Evolutionary conservation across 2,797 vertebrate genomes (phyloP).

Genomic region (Pangasius macronema): DNA sequence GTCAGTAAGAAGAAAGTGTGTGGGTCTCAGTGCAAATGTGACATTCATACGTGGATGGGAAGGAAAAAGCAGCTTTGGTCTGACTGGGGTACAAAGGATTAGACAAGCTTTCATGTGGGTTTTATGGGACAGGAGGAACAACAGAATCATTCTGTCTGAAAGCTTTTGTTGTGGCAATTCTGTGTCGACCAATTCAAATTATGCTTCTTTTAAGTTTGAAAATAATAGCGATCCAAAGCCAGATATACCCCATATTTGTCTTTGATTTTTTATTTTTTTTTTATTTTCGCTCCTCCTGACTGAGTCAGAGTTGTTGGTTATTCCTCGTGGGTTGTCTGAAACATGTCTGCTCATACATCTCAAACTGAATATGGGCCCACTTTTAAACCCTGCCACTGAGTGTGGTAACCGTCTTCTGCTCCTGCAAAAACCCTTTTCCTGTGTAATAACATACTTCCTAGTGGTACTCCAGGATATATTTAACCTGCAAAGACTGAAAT

Average conservation of each 20-base stretch:
- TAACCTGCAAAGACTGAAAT: slow-evolving; percentile 45
- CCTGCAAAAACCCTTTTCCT: slow-evolving; percentile 36
- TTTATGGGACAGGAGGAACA: slow-evolving; percentile 20
- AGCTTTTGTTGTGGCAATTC: slow-evolving; percentile 28
- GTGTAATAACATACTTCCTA: slow-evolving; percentile 53
- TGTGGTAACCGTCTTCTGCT: slow-evolving; percentile 28
- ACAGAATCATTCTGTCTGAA: slow-evolving; percentile 24
- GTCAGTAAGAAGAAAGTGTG: neutral
- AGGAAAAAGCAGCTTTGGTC: neutral
- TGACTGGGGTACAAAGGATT: slow-evolving; percentile 12
- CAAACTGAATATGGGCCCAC: slow-evolving; percentile 7
- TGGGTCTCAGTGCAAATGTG: neutral
- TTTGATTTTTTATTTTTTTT: slow-evolving; percentile 10
- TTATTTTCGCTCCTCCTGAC: neutral
- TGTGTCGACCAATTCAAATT: slow-evolving; percentile 1
- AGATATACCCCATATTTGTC: neutral
- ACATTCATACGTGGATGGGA: neutral
- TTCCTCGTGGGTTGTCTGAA: slow-evolving; percentile 13
- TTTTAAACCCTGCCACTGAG: slow-evolving; percentile 35
- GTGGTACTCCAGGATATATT: slow-evolving; percentile 47
- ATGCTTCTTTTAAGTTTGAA: slow-evolving; percentile 2
- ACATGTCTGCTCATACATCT: slow-evolving; percentile 20
- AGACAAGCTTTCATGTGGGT: slow-evolving; percentile 28
- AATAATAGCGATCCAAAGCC: slow-evolving; percentile 14
- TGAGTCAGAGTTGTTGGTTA: slow-evolving; percentile 31